Base-by-base conservation (phyloP, 2,113 vertebrate species). In the Kryptolebias marmoratus region DNA sequence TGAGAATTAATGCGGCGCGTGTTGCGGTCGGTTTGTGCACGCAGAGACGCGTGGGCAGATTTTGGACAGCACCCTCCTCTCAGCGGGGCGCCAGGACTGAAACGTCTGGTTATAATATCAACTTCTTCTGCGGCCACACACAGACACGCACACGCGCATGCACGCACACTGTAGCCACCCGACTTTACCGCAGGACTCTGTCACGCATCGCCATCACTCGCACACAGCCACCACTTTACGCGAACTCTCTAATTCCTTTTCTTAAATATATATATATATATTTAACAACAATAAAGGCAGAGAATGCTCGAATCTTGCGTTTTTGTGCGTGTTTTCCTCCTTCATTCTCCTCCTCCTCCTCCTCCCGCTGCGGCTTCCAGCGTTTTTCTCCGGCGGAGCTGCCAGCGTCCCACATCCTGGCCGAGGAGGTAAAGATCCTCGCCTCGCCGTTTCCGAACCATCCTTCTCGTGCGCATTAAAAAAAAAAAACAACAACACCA, bases 131-230 rank as follows among this genome's bases (percentile, higher is more conserved):
- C 39, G 64, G 22, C 66, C 77, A 59, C 73, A 63, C 77, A 22
- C 11, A 67, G 55, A 53, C 48, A 58, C 71, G 0, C 63, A 56
- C 68, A 52, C 63, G 50, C 69, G 56, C 75, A 16, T 60, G 10
- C 61, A 55, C 60, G 14, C 48, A 60, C 77, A 58, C 55, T 28
- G 48, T 56, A 73, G 67, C 67, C 79, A 42, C 64, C 77, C 16
- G 71, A 77, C 68, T 86, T 84, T 86, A 86, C 93, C 93, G 93
- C 92, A 87, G 91, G 75, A 92, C 88, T 81, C 75, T 81, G 76
- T 81, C 64, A 81, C 71, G 83, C 84, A 64, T 60, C 66, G 74
- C 60, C 71, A 74, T 76, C 83, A 77, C 79, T 56, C 60, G 73
- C 55, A 32, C 52, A 11, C 30, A 18, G 77, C 49, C 80, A 73